Percentiles rank a stretch among this genome's conserved stretches.
Conservation (phyloP, 2,797 vertebrate species). For the Eulemur rubriventer region DNA sequence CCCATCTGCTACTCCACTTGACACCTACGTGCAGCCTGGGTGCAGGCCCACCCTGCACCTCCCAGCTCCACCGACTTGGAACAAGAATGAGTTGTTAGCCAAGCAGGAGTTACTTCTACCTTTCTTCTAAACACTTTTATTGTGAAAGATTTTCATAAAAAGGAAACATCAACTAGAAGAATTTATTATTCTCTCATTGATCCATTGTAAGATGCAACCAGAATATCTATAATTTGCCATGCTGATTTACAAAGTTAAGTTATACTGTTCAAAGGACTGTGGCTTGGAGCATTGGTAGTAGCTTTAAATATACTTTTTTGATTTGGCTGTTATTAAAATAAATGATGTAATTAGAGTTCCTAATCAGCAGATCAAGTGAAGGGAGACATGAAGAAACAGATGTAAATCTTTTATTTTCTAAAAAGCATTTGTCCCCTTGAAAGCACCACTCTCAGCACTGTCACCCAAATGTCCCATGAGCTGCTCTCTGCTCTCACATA, state of each 20-base stretch:
- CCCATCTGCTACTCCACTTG: neutral
- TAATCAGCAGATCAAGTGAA: neutral
- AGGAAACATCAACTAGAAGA: neutral
- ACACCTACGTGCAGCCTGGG: neutral
- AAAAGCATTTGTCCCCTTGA: neutral
- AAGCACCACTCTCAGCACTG: neutral
- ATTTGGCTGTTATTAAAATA: neutral
- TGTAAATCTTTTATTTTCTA: neutral
- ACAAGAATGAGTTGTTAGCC: neutral
- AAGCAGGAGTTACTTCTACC: neutral
- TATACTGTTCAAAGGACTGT: neutral
- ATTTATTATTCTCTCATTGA: neutral
- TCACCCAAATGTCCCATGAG: neutral
- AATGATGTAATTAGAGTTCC: neutral
- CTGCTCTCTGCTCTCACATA: neutral
- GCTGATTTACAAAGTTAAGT: neutral
- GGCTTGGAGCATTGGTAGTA: too few relatives aligned
- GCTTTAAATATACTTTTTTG: neutral
- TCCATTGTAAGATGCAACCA: neutral
- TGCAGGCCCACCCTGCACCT: neutral
- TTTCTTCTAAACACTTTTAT: neutral
- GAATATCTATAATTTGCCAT: neutral
- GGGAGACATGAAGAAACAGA: neutral
- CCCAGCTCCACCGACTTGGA: neutral
- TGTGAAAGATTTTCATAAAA: neutral